Evolutionary conservation across 2,797 vertebrate species (phyloP).

Genomic region (Anguilla obscura): DNA sequence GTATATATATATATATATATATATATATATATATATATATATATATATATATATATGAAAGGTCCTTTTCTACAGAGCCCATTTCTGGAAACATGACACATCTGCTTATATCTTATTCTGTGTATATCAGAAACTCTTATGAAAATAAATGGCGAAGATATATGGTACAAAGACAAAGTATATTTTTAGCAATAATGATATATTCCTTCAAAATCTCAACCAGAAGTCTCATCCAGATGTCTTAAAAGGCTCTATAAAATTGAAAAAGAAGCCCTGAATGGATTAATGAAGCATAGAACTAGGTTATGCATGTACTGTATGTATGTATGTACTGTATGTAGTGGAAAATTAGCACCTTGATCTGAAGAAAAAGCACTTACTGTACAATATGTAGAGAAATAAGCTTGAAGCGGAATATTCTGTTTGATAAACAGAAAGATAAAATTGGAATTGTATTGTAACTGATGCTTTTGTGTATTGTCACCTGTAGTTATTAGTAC

Average conservation of each 20-base stretch:
- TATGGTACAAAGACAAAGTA: background rate
- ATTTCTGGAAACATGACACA: background rate
- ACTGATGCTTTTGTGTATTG: slow-evolving; percentile 9
- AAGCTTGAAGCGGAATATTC: background rate
- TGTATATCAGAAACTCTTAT: background rate
- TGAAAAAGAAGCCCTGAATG: background rate
- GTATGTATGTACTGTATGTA: background rate
- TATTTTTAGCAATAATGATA: background rate
- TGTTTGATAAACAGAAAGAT: background rate
- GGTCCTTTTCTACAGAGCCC: background rate
- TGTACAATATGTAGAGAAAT: background rate
- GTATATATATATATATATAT: background rate
- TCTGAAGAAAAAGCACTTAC: background rate
- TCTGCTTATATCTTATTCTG: background rate
- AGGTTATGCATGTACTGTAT: slow-evolving; percentile 4
- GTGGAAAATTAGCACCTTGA: background rate
- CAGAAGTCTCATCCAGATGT: background rate
- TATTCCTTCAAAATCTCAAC: background rate
- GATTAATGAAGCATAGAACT: background rate
- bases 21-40: too few relatives aligned
- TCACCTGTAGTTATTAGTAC: background rate
- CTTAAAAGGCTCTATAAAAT: background rate
- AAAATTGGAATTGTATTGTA: background rate
- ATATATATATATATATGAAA: too few relatives aligned
- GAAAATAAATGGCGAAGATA: background rate